A percentile compares a stretch with the other conserved stretches of the same genome.
phyloP scores from a whole-genome alignment of 2,113 vertebrate genomes.

The Phaethon lepturus region DNA sequence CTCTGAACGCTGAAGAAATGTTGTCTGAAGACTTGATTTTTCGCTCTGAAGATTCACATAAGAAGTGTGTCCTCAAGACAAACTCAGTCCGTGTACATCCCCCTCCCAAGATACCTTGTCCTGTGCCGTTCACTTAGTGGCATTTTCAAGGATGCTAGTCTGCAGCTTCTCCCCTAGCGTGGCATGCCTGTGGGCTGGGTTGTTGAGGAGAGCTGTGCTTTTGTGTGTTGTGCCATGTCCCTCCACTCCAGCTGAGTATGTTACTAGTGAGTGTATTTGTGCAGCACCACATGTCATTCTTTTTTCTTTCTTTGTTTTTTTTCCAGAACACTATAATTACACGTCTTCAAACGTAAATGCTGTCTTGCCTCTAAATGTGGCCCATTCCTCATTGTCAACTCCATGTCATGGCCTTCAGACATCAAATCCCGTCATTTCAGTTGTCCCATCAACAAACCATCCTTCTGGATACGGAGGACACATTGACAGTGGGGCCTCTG shows the following conservation, averaged over 20 bases:
- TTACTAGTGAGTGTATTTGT: neutral
- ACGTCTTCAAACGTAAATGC: slow-evolving; percentile 82
- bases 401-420: slow-evolving; percentile 90
- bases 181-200: neutral
- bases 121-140: neutral
- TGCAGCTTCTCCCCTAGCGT: neutral
- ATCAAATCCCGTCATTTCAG: slow-evolving; percentile 84
- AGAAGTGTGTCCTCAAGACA: neutral
- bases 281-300: slow-evolving; percentile 15
- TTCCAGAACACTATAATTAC: slow-evolving; percentile 92
- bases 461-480: slow-evolving; percentile 84
- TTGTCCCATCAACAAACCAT: slow-evolving; percentile 82
- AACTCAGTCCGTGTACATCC: neutral
- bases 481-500: slow-evolving; percentile 78
- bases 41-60: neutral
- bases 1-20: neutral
- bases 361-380: slow-evolving; percentile 86
- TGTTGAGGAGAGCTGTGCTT: neutral
- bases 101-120: neutral
- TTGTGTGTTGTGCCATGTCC: neutral
- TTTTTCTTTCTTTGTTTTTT: slow-evolving; percentile 44
- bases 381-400: slow-evolving; percentile 85
- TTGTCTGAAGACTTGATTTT: neutral
- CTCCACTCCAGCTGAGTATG: neutral
- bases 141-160: neutral